Evolutionary conservation across 2,797 vertebrate species (phyloP), one percentile per base, ranked within the genome.

Genomic region (Schizothorax lantsangensis): DNA sequence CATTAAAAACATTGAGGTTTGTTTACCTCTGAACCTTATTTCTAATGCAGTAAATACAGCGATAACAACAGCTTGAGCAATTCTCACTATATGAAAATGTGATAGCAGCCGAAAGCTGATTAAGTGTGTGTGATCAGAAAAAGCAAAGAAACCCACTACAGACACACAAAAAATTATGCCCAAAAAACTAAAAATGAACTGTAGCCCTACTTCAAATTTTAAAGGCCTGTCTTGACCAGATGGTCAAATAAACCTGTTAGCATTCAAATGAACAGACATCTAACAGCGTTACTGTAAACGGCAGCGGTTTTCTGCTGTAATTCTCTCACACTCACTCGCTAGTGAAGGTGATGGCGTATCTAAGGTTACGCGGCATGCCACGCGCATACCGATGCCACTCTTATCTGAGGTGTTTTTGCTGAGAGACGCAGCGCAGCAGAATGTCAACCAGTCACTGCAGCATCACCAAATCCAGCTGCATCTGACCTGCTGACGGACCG

Each of bases 321-420:
- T 21, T 45, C 54, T 69, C 83, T 68, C 59, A 77, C 9, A 1
- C 49, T 54, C 30, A 14, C 49, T 26, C 47, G 15, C 74, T 33
- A 43, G 79, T 85, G 87, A 89, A 91, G 90, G 89, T 85, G 91
- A 94, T 87, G 91, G 86, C 30, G 91, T 93, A 93, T 88, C 93
- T 91, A 92, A 89, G 93, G 93, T 93, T 92, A 94, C 91, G 0
- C 30, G 36, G 84, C 73, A 79, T 40, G 38, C 62, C 43, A 38
- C 19, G 23, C 64, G 64, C 80, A 81, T 88, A 87, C 86, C 84
- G 89, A 91, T 89, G 89, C 87, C 23, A 84, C 89, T 91, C 85
- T 91, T 91, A 90, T 89, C 89, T 72, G 79, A 80, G 62, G 84
- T 57, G 68, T 30, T 40, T 38, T 7, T n/a, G 36, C 73, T 78